Evolutionary conservation across 2,888 invertebrate species (phyloP), one percentile per base, ranked within the genome.

Genomic region (Drosophila anomalata): DNA sequence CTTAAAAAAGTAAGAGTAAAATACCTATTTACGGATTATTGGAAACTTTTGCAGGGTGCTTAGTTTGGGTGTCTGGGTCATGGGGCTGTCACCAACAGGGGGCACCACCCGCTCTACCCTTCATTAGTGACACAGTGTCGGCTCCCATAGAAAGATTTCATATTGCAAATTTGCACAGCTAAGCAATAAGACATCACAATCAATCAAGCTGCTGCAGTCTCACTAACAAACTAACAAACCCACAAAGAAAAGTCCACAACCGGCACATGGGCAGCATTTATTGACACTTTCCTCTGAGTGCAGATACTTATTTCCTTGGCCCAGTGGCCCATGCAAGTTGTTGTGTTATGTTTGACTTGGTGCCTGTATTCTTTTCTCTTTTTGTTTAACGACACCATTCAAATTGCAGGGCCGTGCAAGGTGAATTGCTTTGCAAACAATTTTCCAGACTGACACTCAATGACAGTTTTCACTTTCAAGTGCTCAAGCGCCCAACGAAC

Each of bases 391-490:
- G 46, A 47, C 55, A 31, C 31, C 33, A 41, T 46, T 76, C 80
- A 75, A 77, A 77, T 68, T 77, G 80, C 80, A 75, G 56, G 79
- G 80, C 75, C 63, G 54, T 42, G 55, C 55, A 53, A 52, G 42
- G 9, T 41, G 47, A 53, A 65, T 73, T 47, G 58, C 47, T 73
- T 17, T 58, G 61, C 69, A 76, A 29, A 78, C 51, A 74, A 24
- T 75, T 66, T 47, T n/a, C 65, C 41, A 44, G 20, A 26, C 61
- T 55, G 59, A 60, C 66, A 33, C 44, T 36, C 36, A 46, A 20
- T 22, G 62, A 6, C 60, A 41, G 68, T 85, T 82, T 82, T 82
- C 82, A 87, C 82, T 82, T 85, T 82, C 79, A 47, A 82, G 82
- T 55, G 44, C 42, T 31, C 47, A 53, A 42, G 31, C 8, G 5